A percentile compares a stretch with the other conserved stretches of the same genome.
These are phyloP conservation scores for Ancistrus triradiatus DNA, from an alignment of 2,113 vertebrate species.

Conservation along the genomic window DNA sequence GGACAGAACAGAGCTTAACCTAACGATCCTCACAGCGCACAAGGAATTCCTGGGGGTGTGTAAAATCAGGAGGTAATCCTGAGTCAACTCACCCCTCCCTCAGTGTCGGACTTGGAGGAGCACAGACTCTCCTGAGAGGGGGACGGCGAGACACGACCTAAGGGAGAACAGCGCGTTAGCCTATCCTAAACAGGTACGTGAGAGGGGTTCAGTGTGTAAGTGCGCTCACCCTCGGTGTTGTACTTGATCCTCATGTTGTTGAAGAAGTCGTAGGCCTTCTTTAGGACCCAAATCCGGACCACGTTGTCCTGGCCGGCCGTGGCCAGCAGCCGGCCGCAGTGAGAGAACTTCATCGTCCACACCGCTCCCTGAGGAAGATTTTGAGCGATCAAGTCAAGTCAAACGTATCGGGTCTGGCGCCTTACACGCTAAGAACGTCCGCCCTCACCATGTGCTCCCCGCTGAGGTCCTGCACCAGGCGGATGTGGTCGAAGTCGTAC, in stretches of 20 bases:
- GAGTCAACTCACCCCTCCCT: constrained; percentile 84
- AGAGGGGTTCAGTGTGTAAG: not conserved
- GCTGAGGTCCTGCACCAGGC: constrained; percentile 95
- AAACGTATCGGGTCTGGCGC: too few species aligned
- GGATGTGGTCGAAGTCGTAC: constrained; percentile 96
- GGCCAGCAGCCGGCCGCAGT: constrained; percentile 91
- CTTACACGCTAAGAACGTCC: not conserved
- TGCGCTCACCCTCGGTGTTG: constrained; percentile 89
- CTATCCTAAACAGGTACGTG: too few species aligned
- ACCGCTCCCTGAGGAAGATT: constrained; percentile 81
- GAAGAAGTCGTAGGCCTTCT: constrained; percentile 96
- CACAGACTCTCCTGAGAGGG: constrained; percentile 97
- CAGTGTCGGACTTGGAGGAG: constrained; percentile 96
- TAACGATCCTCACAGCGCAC: too few species aligned
- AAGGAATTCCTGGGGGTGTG: too few species aligned
- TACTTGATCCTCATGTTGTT: constrained; percentile 99
- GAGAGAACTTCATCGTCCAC: constrained; percentile 99
- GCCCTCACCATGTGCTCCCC: constrained; percentile 93
- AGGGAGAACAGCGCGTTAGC: constrained; percentile 1
- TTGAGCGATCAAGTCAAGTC: not conserved
- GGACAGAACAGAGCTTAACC: too few species aligned
- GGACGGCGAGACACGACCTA: constrained; percentile 95
- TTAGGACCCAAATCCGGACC: constrained; percentile 96
- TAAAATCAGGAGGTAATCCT: too few species aligned
- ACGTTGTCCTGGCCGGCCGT: constrained; percentile 95